Conservation (phyloP, 2,888 invertebrate species). For the Caenorhabditis parvicauda region DNA sequence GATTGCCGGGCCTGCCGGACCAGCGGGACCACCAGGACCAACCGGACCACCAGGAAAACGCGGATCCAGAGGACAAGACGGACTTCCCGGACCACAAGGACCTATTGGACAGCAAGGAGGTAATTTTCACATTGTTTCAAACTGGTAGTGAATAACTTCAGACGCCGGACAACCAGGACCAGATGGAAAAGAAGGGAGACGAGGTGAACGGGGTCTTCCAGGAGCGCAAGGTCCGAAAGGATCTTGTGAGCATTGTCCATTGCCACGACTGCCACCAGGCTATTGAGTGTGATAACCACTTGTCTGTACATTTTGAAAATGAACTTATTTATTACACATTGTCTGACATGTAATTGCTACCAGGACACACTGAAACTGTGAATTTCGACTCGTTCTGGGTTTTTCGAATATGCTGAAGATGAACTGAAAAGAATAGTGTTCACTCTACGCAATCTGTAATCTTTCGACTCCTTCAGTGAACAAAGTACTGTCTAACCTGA, state of each 20-base stretch:
- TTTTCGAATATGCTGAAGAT: too few species aligned
- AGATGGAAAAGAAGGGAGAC: slow-evolving; percentile 34
- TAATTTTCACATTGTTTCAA: too few species aligned
- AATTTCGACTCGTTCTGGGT: too few species aligned
- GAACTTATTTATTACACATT: neutral
- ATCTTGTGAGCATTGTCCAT: slow-evolving; percentile 40
- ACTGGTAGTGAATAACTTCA: too few species aligned
- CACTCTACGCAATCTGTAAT: too few species aligned
- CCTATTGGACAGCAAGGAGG: slow-evolving; percentile 33
- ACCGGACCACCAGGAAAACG: slow-evolving; percentile 32
- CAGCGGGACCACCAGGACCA: slow-evolving; percentile 35
- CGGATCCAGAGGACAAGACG: slow-evolving; percentile 34
- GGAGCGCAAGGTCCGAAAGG: slow-evolving; percentile 41
- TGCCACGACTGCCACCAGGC: slow-evolving; percentile 42
- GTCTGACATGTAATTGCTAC: too few species aligned
- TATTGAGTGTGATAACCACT: slow-evolving; percentile 14
- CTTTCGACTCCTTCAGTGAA: too few species aligned
- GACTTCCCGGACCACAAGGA: slow-evolving; percentile 38
- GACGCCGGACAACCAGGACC: slow-evolving; percentile 30
- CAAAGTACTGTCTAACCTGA: too few species aligned
- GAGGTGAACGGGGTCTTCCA: slow-evolving; percentile 29
- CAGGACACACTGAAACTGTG: too few species aligned
- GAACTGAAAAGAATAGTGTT: too few species aligned
- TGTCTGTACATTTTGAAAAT: slow-evolving; percentile 18
- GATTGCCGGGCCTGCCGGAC: slow-evolving; percentile 44